Evolutionary conservation across 2,888 invertebrate genomes (phyloP).

Genomic region (Agrotis ipsilon): DNA sequence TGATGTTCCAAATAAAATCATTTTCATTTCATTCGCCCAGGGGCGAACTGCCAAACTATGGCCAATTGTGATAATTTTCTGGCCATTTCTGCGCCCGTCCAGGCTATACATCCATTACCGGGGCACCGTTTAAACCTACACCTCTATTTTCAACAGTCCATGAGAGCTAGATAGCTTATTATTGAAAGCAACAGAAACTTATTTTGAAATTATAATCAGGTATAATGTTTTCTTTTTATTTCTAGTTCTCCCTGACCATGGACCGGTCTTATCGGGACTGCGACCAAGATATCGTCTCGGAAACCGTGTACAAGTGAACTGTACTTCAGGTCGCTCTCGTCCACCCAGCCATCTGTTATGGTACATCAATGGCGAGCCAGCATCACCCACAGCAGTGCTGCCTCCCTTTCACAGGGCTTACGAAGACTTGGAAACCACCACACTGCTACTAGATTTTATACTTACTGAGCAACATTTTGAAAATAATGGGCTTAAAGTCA

Average conservation of each 20-base stretch:
- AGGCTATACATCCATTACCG: too few species aligned
- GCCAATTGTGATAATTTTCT: too few species aligned
- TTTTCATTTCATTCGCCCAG: too few species aligned
- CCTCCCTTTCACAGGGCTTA: conserved; percentile 68
- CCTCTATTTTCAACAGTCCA: too few species aligned
- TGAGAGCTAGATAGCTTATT: not conserved
- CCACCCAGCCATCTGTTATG: conserved; percentile 94
- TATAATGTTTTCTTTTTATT: conserved; percentile 1
- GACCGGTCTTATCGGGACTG: conserved; percentile 94
- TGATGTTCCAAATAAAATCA: too few species aligned
- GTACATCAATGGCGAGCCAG: conserved; percentile 95
- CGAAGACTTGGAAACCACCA: conserved; percentile 92
- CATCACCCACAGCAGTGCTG: conserved; percentile 82
- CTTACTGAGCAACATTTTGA: conserved; percentile 94
- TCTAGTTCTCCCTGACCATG: conserved; percentile 94
- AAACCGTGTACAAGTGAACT: conserved; percentile 94
- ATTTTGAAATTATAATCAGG: not conserved
- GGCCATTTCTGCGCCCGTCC: too few species aligned
- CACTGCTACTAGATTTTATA: conserved; percentile 93
- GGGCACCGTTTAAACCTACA: too few species aligned
- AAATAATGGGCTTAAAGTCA: conserved; percentile 94
- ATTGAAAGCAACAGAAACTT: too few species aligned
- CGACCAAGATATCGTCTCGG: conserved; percentile 94
- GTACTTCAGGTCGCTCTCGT: conserved; percentile 94
- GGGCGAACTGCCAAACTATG: too few species aligned